phyloP scores from a whole-genome alignment of 2,797 vertebrate genomes.

The Alca torda region DNA sequence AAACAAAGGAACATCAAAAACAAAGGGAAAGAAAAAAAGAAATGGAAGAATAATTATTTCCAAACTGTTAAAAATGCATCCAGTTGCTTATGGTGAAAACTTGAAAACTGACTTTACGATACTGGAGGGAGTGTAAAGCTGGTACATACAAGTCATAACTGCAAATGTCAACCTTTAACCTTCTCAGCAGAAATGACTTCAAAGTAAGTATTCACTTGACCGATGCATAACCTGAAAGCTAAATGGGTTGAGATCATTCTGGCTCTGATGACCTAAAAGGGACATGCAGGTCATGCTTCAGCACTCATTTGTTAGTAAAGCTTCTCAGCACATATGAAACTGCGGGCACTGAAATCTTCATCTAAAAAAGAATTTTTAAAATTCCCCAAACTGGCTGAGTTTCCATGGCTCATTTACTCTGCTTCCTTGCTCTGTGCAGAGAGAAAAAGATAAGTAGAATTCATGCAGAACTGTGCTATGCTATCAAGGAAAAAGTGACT shows the following conservation, averaged over 20 bases:
- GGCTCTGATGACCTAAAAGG: slow-evolving; percentile 12
- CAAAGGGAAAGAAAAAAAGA: neutral
- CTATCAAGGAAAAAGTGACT: slow-evolving; percentile 4
- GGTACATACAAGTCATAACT: slow-evolving; percentile 8
- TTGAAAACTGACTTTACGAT: neutral
- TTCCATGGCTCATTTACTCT: slow-evolving; percentile 39
- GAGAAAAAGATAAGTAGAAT: slow-evolving; percentile 37
- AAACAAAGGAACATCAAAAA: neutral
- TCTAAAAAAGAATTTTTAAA: slow-evolving; percentile 40
- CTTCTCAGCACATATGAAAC: slow-evolving; percentile 26
- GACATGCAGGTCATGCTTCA: neutral
- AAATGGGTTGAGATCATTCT: slow-evolving; percentile 31
- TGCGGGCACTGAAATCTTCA: slow-evolving; percentile 24
- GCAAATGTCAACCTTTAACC: slow-evolving; percentile 44
- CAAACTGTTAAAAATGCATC: neutral
- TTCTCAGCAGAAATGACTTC: slow-evolving; percentile 40
- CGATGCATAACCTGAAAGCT: slow-evolving; percentile 23
- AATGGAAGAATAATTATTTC: neutral
- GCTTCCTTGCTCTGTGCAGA: neutral
- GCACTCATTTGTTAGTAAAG: slow-evolving; percentile 8
- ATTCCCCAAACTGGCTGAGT: slow-evolving; percentile 13
- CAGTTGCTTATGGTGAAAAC: neutral
- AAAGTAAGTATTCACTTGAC: slow-evolving; percentile 36
- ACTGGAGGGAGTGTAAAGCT: neutral
- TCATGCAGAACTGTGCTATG: neutral